Percentiles rank a stretch among this genome's conserved stretches.
phyloP scores from a whole-genome alignment of 2,113 vertebrate genomes.

The Cheirogaleus medius region DNA sequence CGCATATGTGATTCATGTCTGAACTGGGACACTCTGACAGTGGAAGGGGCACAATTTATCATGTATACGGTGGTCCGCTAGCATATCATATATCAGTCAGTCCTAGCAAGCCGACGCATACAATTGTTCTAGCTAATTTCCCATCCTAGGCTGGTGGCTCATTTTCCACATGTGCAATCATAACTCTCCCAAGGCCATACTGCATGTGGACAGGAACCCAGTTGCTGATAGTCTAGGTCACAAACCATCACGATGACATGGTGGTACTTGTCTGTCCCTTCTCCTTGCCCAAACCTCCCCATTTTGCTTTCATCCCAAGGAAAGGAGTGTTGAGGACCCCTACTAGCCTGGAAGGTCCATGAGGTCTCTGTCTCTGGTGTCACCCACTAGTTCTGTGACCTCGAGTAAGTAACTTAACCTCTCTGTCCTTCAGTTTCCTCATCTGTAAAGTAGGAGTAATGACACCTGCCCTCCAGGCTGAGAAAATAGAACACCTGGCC shows the following conservation, averaged over 20 bases:
- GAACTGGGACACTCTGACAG: neutral
- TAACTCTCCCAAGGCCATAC: neutral
- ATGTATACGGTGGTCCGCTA: neutral
- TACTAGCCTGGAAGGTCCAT: neutral
- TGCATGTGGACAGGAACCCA: neutral
- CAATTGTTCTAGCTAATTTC: neutral
- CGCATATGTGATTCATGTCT: neutral
- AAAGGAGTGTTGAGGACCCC: neutral
- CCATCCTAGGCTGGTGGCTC: neutral
- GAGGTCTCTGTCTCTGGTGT: neutral
- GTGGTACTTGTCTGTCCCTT: neutral
- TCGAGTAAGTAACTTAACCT: neutral
- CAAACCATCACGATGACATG: neutral
- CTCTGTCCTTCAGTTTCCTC: neutral
- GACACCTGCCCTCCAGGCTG: neutral
- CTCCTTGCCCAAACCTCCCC: neutral
- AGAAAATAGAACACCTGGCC: neutral
- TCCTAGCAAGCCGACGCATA: neutral
- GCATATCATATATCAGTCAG: fast-evolving
- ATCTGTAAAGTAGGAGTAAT: neutral
- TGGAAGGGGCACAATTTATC: too few relatives aligned
- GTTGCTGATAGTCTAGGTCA: neutral
- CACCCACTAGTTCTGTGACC: neutral
- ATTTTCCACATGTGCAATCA: neutral
- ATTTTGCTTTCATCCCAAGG: neutral